Evolutionary conservation across 2,113 vertebrate species (phyloP).

Genomic region (Mirza zaza): DNA sequence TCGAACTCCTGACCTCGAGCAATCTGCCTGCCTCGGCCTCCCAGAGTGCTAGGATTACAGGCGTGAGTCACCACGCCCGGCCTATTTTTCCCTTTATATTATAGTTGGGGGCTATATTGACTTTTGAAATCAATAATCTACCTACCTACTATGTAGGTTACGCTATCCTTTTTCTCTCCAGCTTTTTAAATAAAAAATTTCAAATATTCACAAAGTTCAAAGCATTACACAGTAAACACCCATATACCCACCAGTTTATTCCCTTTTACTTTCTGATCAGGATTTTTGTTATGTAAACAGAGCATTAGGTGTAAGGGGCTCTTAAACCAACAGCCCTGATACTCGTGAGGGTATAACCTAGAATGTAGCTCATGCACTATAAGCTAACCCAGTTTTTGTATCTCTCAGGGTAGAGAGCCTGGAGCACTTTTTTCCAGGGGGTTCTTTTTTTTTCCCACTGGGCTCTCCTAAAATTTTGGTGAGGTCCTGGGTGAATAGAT

Average conservation of each 20-base stretch:
- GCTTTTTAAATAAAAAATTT: constrained; percentile 48
- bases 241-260: neutral
- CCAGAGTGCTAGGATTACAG: too few relatives aligned
- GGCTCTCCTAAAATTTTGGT: neutral
- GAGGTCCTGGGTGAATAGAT: neutral
- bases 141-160: neutral
- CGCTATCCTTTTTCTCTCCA: neutral
- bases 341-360: neutral
- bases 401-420: neutral
- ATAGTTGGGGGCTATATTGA: neutral
- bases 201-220: constrained; percentile 20
- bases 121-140: constrained; percentile 49
- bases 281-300: neutral
- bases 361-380: neutral
- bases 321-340: neutral
- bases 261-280: constrained; percentile 16
- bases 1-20: too few relatives aligned
- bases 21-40: too few relatives aligned
- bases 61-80: too few relatives aligned
- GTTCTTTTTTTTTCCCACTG: neutral
- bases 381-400: neutral
- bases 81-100: neutral
- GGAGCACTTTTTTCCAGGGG: neutral
- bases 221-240: neutral
- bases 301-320: neutral